Evolutionary conservation across 1,140 invertebrate species (phyloP), one percentile per base, ranked within the genome.

Genomic region (Linepithema humile): DNA sequence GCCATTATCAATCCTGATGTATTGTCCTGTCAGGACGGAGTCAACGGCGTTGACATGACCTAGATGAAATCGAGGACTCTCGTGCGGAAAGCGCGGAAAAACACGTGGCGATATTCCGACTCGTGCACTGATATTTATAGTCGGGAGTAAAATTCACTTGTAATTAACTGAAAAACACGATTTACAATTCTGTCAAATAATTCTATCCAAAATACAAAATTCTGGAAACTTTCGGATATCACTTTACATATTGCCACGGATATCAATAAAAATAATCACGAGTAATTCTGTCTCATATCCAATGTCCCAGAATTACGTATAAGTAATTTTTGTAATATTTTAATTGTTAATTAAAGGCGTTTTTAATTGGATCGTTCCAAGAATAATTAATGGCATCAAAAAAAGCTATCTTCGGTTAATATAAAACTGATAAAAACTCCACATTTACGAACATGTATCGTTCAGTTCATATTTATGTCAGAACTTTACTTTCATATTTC

Each of bases 31-130:
- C 86, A 80, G 82, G 60, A 57, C n/a, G 74, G 75, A 88, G 86
- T 88, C 87, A 88, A 84, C 89, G 80, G 38, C 65, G 57, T 57
- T 90, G 90, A 91, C 89, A 87, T 90, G 90, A 90, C 87, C 89
- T 82, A 91, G 86, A 91, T 91, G 89, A 72, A 73, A 86, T 90
- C 75, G 87, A 87, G 84, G 64, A 72, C 88, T 90, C 85, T 90
- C 43, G 43, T 84, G 55, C 65, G 55, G 82, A 78, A 87, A 84
- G 84, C 67, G 67, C 70, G 38, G 55, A 82, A 73, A 87, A 82
- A 88, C 12, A 87, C 43, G 48, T 48, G 48, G 29, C 43, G 38
- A 40, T 64, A 72, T 57, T 60, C 73, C 73, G 48, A 55, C 26
- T 69, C 43, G 23, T 10, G n/a, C 48, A 55, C 48, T 55, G 50